These are phyloP conservation scores for Ceyx melanurus DNA, from an alignment of 2,113 vertebrate species.

Conservation along the genomic window DNA sequence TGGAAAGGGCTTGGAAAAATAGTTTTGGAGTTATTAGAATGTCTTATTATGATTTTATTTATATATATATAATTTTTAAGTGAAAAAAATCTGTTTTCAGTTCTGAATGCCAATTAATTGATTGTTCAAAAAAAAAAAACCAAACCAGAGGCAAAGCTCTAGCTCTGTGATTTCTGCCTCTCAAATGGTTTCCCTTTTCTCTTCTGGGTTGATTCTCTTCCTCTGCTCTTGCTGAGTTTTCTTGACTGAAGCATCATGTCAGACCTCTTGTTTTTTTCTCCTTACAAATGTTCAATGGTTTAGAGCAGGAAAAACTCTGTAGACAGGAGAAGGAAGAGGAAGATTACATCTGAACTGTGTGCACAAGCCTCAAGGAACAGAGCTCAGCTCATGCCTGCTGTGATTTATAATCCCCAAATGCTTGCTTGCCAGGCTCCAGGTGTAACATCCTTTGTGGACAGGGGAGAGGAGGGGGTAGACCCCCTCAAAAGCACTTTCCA, in stretches of 20 bases:
- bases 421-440: neutral
- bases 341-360: neutral
- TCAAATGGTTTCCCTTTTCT: neutral
- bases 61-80: neutral
- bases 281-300: neutral
- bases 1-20: neutral
- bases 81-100: neutral
- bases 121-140: neutral
- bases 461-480: neutral
- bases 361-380: neutral
- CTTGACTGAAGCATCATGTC: neutral
- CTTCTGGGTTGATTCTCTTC: neutral
- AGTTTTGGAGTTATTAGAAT: neutral
- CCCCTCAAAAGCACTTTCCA: neutral
- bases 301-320: neutral
- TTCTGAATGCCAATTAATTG: neutral
- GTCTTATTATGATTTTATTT: neutral
- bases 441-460: neutral
- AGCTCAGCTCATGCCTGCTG: neutral
- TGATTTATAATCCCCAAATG: neutral
- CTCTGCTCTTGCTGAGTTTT: neutral
- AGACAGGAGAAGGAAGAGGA: neutral
- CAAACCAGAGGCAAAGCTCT: neutral
- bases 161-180: neutral
- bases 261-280: neutral